A percentile compares a stretch with the other conserved stretches of the same genome.
These are phyloP conservation scores for Ochropleura leucogaster DNA, from an alignment of 2,888 invertebrate species.

Conservation along the genomic window DNA sequence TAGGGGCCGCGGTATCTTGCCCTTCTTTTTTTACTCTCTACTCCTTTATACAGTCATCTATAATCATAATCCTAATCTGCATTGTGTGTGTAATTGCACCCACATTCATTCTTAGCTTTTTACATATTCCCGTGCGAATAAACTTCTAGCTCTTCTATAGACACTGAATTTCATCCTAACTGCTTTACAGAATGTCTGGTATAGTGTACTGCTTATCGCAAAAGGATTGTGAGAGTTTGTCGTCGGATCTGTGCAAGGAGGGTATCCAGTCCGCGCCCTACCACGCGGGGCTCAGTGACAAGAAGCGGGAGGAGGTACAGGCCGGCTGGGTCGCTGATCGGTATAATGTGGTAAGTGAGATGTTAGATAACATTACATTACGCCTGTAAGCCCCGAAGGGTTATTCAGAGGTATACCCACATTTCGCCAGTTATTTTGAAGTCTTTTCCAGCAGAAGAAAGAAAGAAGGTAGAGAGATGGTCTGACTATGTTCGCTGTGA, in stretches of 20 bases:
- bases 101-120: not conserved
- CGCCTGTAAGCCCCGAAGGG: too few relatives aligned
- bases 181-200: constrained; percentile 91
- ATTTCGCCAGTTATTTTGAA: too few relatives aligned
- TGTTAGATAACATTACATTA: too few relatives aligned
- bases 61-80: not conserved
- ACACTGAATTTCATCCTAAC: not conserved
- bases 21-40: not conserved
- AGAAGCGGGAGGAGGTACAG: constrained; percentile 93
- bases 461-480: too few relatives aligned
- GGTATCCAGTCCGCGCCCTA: constrained; percentile 95
- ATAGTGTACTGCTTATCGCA: constrained; percentile 99
- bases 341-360: constrained; percentile 90
- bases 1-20: too few relatives aligned
- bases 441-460: too few relatives aligned
- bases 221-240: constrained; percentile 96
- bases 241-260: constrained; percentile 91
- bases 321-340: constrained; percentile 96
- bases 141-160: too few relatives aligned
- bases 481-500: too few relatives aligned
- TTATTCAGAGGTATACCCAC: too few relatives aligned
- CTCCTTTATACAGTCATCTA: not conserved
- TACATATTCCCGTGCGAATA: too few relatives aligned
- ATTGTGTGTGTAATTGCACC: not conserved
- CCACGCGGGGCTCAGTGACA: constrained; percentile 96